phyloP scores from a whole-genome alignment of 2,888 invertebrate species.

The Micoletzkya japonica region DNA sequence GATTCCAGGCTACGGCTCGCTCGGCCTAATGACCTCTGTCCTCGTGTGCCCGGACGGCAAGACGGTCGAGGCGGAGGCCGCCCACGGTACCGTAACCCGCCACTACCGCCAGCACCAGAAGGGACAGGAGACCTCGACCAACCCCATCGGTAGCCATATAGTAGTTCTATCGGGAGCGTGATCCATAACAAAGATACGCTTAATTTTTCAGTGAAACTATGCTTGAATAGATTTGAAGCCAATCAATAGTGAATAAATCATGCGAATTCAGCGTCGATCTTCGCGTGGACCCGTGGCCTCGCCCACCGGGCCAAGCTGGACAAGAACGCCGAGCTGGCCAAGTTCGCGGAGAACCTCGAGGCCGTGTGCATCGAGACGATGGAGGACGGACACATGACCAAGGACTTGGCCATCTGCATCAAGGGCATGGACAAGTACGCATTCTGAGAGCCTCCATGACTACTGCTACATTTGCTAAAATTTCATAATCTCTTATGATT shows the following conservation, averaged over 20 bases:
- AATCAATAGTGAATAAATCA: no score
- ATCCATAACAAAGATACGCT: no score
- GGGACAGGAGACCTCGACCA: constrained; percentile 96
- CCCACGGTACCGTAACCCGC: constrained; percentile 71
- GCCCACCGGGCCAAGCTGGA: constrained; percentile 92
- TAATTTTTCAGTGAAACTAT: no score
- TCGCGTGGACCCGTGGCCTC: constrained; percentile 94
- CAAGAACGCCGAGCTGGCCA: constrained; percentile 72
- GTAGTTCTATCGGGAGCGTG: no score
- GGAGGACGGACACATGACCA: constrained; percentile 92
- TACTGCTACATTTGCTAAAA: no score
- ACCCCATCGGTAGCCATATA: constrained; percentile 81
- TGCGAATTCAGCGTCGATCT: constrained; percentile 78
- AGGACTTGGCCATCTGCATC: constrained; percentile 96
- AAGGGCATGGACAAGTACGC: constrained; percentile 76
- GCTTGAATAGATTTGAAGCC: no score
- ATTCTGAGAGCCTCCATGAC: no score
- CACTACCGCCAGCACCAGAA: constrained; percentile 72
- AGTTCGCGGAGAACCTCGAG: constrained; percentile 79
- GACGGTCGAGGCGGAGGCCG: constrained; percentile 71
- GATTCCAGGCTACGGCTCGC: constrained; percentile 73
- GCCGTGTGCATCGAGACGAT: constrained; percentile 88
- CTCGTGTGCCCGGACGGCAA: constrained; percentile 71
- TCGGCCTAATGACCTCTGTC: constrained; percentile 77
- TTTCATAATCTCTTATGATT: no score